Conservation (phyloP, 2,797 vertebrate genomes). For the Lepidocolaptes lacrymiger region DNA sequence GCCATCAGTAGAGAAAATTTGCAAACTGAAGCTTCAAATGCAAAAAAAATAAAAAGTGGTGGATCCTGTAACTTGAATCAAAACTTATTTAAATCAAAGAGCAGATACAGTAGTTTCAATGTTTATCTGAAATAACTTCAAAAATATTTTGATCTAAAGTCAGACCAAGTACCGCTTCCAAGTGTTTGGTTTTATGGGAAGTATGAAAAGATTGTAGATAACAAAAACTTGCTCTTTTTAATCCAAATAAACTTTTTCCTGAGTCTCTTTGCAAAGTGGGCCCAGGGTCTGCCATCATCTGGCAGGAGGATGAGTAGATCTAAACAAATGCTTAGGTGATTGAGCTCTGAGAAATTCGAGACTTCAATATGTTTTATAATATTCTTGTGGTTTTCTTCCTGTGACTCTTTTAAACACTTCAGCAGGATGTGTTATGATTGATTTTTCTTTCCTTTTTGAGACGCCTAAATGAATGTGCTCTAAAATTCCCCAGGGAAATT, state of each 20-base stretch:
- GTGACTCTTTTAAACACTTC: not conserved
- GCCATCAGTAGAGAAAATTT: not conserved
- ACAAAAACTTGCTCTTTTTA: not conserved
- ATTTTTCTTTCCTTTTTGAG: not conserved
- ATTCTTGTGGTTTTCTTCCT: not conserved
- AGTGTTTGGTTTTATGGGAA: not conserved
- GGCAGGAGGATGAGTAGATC: not conserved
- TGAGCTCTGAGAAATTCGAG: not conserved
- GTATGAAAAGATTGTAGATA: not conserved
- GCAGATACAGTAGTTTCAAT: not conserved
- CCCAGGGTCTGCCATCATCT: not conserved
- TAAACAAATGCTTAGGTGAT: not conserved
- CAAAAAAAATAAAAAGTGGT: not conserved
- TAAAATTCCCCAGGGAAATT: not conserved
- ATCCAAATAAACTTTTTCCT: not conserved
- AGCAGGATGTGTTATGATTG: not conserved
- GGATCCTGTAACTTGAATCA: not conserved
- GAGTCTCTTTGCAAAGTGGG: not conserved
- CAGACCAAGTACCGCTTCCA: not conserved
- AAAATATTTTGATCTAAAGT: not conserved
- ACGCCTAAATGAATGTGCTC: not conserved
- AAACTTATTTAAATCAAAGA: not conserved
- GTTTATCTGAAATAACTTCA: not conserved
- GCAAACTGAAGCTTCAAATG: not conserved
- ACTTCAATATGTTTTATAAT: not conserved